Evolutionary conservation across 1,140 invertebrate species (phyloP).

Genomic region (Drosophila mojavensis): DNA sequence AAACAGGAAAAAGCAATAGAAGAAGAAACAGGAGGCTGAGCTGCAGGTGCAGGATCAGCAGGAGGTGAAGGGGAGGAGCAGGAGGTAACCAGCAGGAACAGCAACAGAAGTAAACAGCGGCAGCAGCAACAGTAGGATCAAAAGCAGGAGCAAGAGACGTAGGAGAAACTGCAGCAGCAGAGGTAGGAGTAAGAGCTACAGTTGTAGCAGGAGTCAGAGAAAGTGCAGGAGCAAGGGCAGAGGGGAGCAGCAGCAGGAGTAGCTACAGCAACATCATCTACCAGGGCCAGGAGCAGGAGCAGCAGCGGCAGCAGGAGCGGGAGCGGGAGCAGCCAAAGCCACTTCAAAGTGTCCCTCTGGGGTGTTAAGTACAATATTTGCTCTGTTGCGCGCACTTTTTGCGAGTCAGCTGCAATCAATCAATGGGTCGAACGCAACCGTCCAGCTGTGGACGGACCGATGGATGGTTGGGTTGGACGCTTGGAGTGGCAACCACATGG

Average conservation of each 20-base stretch:
- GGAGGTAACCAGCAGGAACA: too few species aligned
- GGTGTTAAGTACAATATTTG: constrained; percentile 80
- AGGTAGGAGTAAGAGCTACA: too few species aligned
- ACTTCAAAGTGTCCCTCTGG: constrained; percentile 62
- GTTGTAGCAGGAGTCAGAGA: too few species aligned
- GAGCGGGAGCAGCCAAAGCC: constrained; percentile 1
- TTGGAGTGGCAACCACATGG: constrained; percentile 70
- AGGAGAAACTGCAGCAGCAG: too few species aligned
- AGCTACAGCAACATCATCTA: too few species aligned
- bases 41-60: too few species aligned
- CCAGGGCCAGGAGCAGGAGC: background rate
- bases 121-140: too few species aligned
- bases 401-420: constrained; percentile 75
- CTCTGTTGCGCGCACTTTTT: constrained; percentile 69
- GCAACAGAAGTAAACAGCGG: too few species aligned
- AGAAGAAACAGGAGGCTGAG: background rate
- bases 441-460: background rate
- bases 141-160: too few species aligned
- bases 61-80: too few species aligned
- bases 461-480: constrained; percentile 56
- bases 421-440: constrained; percentile 66
- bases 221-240: too few species aligned
- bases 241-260: too few species aligned
- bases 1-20: background rate
- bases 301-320: background rate